A percentile compares a stretch with the other conserved stretches of the same genome.
These are phyloP conservation scores for Stichopus chloronotus DNA, from an alignment of 35 echinoderm and acorn worm species.

Conservation along the genomic window DNA sequence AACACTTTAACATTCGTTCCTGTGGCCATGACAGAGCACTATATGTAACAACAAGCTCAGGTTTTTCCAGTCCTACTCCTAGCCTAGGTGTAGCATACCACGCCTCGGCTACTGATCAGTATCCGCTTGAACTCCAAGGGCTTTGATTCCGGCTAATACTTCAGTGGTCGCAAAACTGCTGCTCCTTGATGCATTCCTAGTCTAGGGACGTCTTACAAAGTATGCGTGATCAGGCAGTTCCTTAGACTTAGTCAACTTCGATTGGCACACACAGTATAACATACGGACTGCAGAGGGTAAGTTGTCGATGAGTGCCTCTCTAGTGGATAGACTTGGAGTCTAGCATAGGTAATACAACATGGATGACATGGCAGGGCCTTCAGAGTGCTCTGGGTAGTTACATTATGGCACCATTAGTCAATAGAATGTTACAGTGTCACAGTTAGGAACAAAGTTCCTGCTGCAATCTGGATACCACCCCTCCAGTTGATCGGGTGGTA, in stretches of 20 bases:
- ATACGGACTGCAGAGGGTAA: background rate
- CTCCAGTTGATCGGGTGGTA: too few species aligned
- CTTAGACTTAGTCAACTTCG: background rate
- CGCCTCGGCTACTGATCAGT: background rate
- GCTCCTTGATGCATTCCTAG: too few species aligned
- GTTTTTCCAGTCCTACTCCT: too few species aligned
- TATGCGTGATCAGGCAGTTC: background rate
- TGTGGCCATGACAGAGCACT: too few species aligned
- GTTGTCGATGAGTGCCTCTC: background rate
- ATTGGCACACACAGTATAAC: background rate
- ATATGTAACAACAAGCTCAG: too few species aligned
- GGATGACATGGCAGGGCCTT: background rate
- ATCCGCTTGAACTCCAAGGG: background rate
- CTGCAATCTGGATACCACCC: background rate
- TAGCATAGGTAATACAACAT: background rate
- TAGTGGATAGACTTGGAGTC: background rate
- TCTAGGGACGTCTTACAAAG: background rate
- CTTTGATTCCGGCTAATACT: background rate
- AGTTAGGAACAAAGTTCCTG: background rate
- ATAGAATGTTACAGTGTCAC: constrained; percentile 12
- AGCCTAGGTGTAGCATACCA: background rate
- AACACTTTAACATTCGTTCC: too few species aligned
- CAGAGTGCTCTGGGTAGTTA: background rate
- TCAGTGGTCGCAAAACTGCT: too few species aligned
- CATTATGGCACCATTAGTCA: background rate